These are phyloP conservation scores for Sebastes trivittatus DNA, from an alignment of 2,797 vertebrate species.

Conservation along the genomic window DNA sequence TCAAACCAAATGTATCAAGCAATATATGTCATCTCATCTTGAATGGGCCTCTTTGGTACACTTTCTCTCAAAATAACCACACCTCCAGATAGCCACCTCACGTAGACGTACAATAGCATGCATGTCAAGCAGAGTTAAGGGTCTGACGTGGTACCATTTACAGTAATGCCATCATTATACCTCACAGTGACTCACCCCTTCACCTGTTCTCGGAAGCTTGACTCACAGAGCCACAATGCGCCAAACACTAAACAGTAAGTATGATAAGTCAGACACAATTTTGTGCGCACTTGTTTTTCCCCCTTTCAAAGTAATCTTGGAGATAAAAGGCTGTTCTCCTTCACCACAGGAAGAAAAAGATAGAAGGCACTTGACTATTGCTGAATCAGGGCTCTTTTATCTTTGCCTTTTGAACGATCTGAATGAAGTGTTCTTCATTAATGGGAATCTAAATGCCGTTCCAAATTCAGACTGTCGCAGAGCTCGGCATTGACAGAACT, in stretches of 20 bases:
- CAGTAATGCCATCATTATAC: conserved; percentile 17
- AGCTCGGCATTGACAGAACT: conserved; percentile 12
- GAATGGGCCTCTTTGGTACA: background rate
- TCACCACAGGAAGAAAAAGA: conserved; percentile 39
- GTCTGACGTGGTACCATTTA: background rate
- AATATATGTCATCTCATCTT: background rate
- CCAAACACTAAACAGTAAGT: conserved; percentile 13
- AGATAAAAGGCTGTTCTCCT: conserved; percentile 61
- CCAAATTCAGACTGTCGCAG: conserved; percentile 32
- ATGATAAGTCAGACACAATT: conserved; percentile 28
- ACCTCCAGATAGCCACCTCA: background rate
- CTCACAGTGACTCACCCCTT: conserved; percentile 33
- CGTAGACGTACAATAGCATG: background rate
- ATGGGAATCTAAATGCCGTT: conserved; percentile 43
- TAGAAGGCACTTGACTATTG: conserved; percentile 46
- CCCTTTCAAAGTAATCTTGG: conserved; percentile 32
- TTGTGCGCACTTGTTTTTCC: conserved; percentile 13
- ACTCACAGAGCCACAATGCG: conserved; percentile 6
- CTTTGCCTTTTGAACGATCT: conserved; percentile 57
- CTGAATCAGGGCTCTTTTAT: conserved; percentile 69
- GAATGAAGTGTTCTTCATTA: conserved; percentile 56
- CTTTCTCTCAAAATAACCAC: background rate
- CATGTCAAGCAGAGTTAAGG: background rate
- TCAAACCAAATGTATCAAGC: background rate
- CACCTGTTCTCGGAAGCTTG: conserved; percentile 31